These are phyloP conservation scores for Calameuta pallipes DNA, from an alignment of 2,888 invertebrate species.

Conservation along the genomic window DNA sequence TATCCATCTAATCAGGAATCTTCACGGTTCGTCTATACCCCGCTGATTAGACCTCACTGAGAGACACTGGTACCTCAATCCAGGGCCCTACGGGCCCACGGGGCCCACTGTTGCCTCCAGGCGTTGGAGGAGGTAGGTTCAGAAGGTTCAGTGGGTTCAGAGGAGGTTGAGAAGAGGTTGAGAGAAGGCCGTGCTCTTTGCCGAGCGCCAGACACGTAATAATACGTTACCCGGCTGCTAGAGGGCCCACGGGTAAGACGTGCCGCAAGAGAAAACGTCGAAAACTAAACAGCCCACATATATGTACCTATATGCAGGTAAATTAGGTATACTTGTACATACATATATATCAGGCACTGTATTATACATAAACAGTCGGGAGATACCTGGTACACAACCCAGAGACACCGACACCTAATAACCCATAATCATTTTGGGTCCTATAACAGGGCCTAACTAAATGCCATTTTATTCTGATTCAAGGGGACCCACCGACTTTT, in stretches of 20 bases:
- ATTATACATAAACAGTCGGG: slow-evolving; percentile 46
- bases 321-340: not conserved
- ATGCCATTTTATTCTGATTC: slow-evolving; percentile 38
- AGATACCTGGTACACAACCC: slow-evolving; percentile 48
- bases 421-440: slow-evolving; percentile 60
- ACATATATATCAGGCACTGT: not conserved
- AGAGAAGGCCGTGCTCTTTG: not conserved
- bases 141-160: not conserved
- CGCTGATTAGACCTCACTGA: not conserved
- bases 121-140: not conserved
- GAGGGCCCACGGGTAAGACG: slow-evolving; percentile 34
- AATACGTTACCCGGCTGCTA: slow-evolving; percentile 54
- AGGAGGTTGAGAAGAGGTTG: not conserved
- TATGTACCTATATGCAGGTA: slow-evolving; percentile 19
- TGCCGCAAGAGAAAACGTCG: slow-evolving; percentile 53
- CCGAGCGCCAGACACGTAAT: slow-evolving; percentile 61
- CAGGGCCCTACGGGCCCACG: not conserved
- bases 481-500: not conserved
- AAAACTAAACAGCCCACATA: slow-evolving; percentile 53
- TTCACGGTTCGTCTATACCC: not conserved
- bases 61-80: not conserved
- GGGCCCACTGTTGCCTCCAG: not conserved
- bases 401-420: slow-evolving; percentile 64
- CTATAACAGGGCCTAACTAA: slow-evolving; percentile 60
- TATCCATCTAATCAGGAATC: not conserved